phyloP scores from a whole-genome alignment of 2,113 vertebrate species.

The Paramormyrops kingsleyae region DNA sequence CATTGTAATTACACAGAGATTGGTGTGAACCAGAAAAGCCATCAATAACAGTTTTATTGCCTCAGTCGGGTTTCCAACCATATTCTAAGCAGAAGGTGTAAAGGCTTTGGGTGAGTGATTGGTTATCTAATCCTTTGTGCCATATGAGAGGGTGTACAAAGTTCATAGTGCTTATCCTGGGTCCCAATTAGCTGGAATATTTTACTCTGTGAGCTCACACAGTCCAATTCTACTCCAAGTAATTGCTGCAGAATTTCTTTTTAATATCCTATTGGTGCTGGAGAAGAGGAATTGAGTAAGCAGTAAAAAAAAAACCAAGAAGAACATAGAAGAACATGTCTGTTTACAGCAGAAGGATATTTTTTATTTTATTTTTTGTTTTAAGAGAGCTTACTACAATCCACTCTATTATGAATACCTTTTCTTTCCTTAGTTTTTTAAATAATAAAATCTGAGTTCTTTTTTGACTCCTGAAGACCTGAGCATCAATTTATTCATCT shows the following conservation, averaged over 20 bases:
- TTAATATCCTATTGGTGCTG: conserved; percentile 22
- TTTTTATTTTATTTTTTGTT: neutral
- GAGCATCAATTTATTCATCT: neutral
- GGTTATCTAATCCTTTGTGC: conserved; percentile 43
- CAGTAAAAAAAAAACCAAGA: neutral
- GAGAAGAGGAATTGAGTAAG: neutral
- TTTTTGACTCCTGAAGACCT: neutral
- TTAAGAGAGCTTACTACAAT: neutral
- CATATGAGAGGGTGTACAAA: conserved; percentile 39
- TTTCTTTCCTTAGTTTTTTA: neutral
- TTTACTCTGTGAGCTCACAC: conserved; percentile 25
- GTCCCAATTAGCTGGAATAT: conserved; percentile 39
- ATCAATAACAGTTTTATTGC: conserved; percentile 27
- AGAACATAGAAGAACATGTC: conserved; percentile 12
- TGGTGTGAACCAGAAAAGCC: conserved; percentile 11
- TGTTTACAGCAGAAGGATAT: neutral
- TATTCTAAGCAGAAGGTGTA: conserved; percentile 16
- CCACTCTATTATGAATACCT: neutral
- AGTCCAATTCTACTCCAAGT: conserved; percentile 33
- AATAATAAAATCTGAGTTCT: neutral
- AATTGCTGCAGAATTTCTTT: conserved; percentile 16
- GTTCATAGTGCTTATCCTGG: conserved; percentile 48
- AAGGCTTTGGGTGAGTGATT: conserved; percentile 31
- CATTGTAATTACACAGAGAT: conserved; percentile 18
- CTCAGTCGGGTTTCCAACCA: conserved; percentile 14